Conservation (phyloP, 2,797 vertebrate species). For the Sarcophilus harrisii region DNA sequence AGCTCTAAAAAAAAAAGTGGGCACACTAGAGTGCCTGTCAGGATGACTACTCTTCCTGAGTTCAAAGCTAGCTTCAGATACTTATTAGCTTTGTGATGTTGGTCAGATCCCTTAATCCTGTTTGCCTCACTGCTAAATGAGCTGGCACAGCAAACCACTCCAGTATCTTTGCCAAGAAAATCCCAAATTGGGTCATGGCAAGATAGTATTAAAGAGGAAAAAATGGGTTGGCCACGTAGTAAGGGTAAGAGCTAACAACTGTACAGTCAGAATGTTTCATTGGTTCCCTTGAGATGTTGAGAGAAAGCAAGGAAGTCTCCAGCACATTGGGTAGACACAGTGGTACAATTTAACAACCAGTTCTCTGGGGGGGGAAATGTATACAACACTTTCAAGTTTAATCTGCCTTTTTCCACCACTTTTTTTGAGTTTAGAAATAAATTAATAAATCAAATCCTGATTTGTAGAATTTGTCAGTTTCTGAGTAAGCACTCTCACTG, state of each 20-base stretch:
- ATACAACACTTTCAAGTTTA: not conserved
- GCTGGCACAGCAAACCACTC: not conserved
- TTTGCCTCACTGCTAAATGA: not conserved
- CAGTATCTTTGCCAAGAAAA: not conserved
- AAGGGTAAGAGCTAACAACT: not conserved
- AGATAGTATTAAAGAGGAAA: not conserved
- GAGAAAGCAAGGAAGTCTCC: not conserved
- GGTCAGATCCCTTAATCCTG: not conserved
- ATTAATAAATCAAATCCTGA: not conserved
- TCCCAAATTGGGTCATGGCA: not conserved
- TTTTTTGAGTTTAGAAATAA: not conserved
- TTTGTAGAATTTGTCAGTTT: not conserved
- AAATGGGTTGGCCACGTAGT: not conserved
- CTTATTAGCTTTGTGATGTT: not conserved
- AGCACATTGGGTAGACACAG: not conserved
- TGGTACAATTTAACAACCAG: not conserved
- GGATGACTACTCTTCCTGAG: not conserved
- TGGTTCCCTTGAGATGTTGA: not conserved
- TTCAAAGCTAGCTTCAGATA: not conserved
- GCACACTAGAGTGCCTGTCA: too few species aligned
- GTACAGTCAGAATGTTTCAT: not conserved
- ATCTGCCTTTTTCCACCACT: not conserved
- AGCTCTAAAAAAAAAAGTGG: not conserved
- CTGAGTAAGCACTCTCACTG: not conserved
- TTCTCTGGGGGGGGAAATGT: not conserved